Evolutionary conservation across 2,888 invertebrate genomes (phyloP), one percentile per base, ranked within the genome.

Genomic region (Agonum fuliginosum): DNA sequence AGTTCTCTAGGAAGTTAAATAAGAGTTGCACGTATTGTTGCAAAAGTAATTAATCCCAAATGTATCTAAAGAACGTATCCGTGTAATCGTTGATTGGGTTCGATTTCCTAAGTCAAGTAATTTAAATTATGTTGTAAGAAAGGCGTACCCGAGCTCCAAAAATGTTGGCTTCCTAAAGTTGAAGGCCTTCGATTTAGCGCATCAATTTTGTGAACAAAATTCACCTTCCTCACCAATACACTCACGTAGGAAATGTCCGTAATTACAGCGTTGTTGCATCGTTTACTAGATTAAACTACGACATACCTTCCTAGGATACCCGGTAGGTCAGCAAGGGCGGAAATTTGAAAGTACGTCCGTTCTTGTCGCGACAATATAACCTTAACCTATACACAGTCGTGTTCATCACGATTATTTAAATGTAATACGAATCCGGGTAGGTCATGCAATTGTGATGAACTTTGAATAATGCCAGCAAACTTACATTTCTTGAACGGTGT

Each of bases 401-500:
- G 78, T 80, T 58, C 75, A 80, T 81, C 80, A 81, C 81, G 81
- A 81, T 80, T 81, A 81, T 81, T 80, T 79, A 80, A 81, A 80
- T 77, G 77, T 77, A 77, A 75, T 69, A 79, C 78, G 80, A 78
- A 81, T 81, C 81, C 81, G 81, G 81, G 80, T 81, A 80, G 79
- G 79, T 80, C 80, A 80, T 80, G 80, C 80, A 78, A 79, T 77
- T 77, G 69, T 70, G 41, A 5, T 77, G 77, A 77, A 77, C 77
- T 77, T 77, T 77, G 43, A 37, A 76, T 62, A 76, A 76, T 76
- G 75, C 75, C 75, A 76, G 37, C 51, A 20, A 76, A 51, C 41
- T 58, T 73, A 41, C 65, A 34, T 76, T 67, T 62, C 17, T 19
- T 54, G 17, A 14, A 43, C 73, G 43, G 62, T 65, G 30, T 74